These are phyloP conservation scores for Homarus gammarus DNA, from an alignment of 2,888 invertebrate genomes.

Conservation along the genomic window DNA sequence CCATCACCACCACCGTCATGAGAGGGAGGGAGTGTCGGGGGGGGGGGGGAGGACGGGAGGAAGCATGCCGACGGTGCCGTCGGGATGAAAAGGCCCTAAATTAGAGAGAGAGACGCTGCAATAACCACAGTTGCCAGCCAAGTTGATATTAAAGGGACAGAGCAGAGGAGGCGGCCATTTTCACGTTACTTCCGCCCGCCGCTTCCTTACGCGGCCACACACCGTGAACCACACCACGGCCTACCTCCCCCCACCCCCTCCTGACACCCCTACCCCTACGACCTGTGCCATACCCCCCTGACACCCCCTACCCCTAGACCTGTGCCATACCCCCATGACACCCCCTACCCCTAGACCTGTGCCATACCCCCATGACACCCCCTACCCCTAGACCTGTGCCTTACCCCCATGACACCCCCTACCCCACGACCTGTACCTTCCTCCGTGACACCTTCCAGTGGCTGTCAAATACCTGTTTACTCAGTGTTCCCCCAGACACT, in stretches of 20 bases:
- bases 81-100: slow-evolving; percentile 32
- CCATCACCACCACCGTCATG: too few species aligned
- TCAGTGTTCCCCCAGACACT: too few species aligned
- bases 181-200: slow-evolving; percentile 1
- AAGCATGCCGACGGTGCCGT: neutral
- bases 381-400: neutral
- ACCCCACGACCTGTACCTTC: too few species aligned
- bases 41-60: neutral
- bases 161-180: neutral
- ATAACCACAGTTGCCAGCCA: slow-evolving; percentile 30
- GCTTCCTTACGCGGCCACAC: neutral
- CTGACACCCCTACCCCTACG: neutral
- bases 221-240: slow-evolving; percentile 4
- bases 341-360: neutral
- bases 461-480: too few species aligned
- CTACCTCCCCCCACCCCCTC: neutral
- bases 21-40: neutral
- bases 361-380: neutral
- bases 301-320: neutral
- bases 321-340: neutral
- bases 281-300: neutral
- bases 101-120: slow-evolving; percentile 31
- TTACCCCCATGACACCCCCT: neutral
- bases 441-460: too few species aligned
- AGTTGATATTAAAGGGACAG: slow-evolving; percentile 32